Conservation (phyloP, 2,113 vertebrate genomes). For the Centropus unirufus region DNA sequence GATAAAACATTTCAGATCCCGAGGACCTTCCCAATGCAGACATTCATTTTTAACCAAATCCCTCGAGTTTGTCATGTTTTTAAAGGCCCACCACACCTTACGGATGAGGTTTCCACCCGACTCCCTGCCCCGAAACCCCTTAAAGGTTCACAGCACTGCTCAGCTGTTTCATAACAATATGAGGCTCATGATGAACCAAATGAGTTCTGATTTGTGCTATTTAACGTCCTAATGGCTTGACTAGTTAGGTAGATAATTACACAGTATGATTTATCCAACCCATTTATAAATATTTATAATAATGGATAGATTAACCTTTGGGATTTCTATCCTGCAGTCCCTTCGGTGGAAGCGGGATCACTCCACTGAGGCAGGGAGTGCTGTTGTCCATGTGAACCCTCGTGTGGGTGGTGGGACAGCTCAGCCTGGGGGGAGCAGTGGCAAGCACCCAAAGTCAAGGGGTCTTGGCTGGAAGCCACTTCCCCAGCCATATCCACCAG, state of each 20-base stretch:
- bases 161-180: constrained; percentile 71
- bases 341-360: constrained; percentile 21
- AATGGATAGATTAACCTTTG: constrained; percentile 78
- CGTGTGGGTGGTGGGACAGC: accelerated
- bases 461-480: no score
- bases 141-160: constrained; percentile 58
- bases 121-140: constrained; percentile 9
- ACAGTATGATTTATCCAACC: constrained; percentile 77
- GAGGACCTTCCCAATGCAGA: neutral
- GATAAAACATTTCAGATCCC: neutral
- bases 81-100: neutral
- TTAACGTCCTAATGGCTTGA: constrained; percentile 78
- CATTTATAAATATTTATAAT: constrained; percentile 81
- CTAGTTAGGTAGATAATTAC: constrained; percentile 78
- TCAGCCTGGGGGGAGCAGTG: accelerated
- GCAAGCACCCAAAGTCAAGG: no score
- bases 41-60: neutral
- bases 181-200: constrained; percentile 72
- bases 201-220: constrained; percentile 76
- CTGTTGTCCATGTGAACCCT: accelerated
- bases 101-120: neutral
- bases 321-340: constrained; percentile 60
- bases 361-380: neutral
- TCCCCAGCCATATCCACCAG: neutral
- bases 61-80: no score